Percentiles rank a stretch among this genome's conserved stretches.
These are phyloP conservation scores for Cygnus atratus DNA, from an alignment of 2,113 vertebrate genomes.

Conservation along the genomic window DNA sequence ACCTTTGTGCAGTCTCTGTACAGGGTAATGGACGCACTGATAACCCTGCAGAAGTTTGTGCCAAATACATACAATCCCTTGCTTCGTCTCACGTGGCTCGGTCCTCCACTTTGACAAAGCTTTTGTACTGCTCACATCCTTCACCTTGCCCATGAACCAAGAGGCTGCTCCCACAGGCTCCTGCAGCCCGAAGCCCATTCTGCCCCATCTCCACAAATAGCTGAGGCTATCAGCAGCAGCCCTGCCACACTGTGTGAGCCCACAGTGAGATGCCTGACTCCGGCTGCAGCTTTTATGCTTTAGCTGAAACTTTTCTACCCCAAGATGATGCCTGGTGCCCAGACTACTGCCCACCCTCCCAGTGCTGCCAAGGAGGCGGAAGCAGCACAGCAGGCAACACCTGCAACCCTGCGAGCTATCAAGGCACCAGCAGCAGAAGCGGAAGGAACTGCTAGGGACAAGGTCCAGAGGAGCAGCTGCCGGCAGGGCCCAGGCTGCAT, in stretches of 20 bases:
- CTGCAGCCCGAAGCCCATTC: neutral
- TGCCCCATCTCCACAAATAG: rapidly evolving
- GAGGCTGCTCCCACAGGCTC: neutral
- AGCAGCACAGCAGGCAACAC: neutral
- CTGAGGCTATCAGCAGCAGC: neutral
- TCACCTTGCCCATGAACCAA: rapidly evolving
- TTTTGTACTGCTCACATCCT: neutral
- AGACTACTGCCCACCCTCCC: neutral
- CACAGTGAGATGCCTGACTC: rapidly evolving
- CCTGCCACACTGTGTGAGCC: rapidly evolving
- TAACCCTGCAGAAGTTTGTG: rapidly evolving
- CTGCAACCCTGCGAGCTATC: neutral
- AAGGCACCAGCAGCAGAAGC: neutral
- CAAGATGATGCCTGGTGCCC: rapidly evolving
- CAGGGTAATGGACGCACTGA: rapidly evolving
- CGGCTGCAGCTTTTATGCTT: neutral
- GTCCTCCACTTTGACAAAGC: rapidly evolving
- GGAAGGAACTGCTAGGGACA: neutral
- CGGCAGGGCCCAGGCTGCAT: neutral
- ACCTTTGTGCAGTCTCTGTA: rapidly evolving
- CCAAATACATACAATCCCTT: rapidly evolving
- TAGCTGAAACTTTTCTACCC: neutral
- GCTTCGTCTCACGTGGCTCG: neutral
- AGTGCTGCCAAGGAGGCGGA: neutral
- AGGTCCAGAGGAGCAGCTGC: slow-evolving; percentile 18